Evolutionary conservation across 2,797 vertebrate species (phyloP).

Genomic region (Urophycis tenuis): DNA sequence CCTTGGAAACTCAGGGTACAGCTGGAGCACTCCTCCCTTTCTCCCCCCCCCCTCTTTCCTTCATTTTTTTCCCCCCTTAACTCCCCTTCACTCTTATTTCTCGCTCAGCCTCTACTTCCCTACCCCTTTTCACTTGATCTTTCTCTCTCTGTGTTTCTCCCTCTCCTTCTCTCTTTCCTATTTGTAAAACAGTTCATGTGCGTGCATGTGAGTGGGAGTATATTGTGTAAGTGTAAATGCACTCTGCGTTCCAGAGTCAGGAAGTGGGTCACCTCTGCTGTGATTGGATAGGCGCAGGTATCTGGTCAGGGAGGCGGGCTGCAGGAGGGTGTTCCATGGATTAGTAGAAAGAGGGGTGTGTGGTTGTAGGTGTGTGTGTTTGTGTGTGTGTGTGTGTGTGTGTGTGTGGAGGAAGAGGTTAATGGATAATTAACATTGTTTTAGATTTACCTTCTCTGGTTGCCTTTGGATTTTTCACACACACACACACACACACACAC

Average conservation of each 20-base stretch:
- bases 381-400: neutral
- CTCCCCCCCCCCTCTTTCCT: constrained; percentile 21
- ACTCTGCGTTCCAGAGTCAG: constrained; percentile 25
- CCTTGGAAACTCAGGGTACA: constrained; percentile 62
- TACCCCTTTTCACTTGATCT: constrained; percentile 18
- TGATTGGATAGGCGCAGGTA: constrained; percentile 30
- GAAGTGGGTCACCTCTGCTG: constrained; percentile 26
- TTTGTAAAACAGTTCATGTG: constrained; percentile 4
- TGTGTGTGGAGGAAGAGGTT: neutral
- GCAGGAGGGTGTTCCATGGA: constrained; percentile 21
- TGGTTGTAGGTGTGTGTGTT: neutral
- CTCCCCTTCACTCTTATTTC: neutral
- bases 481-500: constrained; percentile 21
- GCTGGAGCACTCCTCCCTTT: constrained; percentile 58
- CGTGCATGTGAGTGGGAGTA: neutral
- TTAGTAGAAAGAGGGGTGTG: constrained; percentile 20
- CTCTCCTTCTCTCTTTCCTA: neutral
- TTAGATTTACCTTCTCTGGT: neutral
- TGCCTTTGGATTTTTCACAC: neutral
- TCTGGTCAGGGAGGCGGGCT: constrained; percentile 18
- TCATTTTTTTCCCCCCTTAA: neutral
- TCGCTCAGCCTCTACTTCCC: neutral
- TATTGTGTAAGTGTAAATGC: constrained; percentile 8
- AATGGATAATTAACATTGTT: neutral
- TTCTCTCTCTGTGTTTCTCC: neutral